A percentile compares a stretch with the other conserved stretches of the same genome.
Evolutionary conservation across 2,113 vertebrate species (phyloP).

Genomic region (Planiliza haematocheilus): DNA sequence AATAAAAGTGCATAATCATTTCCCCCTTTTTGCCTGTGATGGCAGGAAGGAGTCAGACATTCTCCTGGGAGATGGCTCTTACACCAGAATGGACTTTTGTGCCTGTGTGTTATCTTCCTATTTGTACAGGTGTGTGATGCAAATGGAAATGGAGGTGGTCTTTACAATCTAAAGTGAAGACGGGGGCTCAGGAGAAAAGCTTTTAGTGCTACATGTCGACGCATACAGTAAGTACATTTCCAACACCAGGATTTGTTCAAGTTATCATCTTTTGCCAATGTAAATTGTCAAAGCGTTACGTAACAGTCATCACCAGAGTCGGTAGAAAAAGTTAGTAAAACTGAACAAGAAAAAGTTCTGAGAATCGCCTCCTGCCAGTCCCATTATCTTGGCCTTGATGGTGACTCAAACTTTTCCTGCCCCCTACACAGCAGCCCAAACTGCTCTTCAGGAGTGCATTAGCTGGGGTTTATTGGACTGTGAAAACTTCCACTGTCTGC

Average conservation of each 20-base stretch:
- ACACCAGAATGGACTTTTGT: constrained; percentile 33
- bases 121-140: constrained; percentile 46
- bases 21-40: constrained; percentile 60
- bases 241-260: background rate
- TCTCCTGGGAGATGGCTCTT: constrained; percentile 65
- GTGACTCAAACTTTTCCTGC: constrained; percentile 23
- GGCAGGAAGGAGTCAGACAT: constrained; percentile 71
- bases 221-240: constrained; percentile 42
- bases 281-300: background rate
- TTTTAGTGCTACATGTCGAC: constrained; percentile 50
- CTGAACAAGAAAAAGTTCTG: constrained; percentile 40
- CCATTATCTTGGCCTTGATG: constrained; percentile 45
- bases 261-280: background rate
- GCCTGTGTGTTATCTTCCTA: constrained; percentile 32
- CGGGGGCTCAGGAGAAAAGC: constrained; percentile 36
- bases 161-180: constrained; percentile 39
- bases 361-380: constrained; percentile 37
- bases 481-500: constrained; percentile 58
- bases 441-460: constrained; percentile 70
- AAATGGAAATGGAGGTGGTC: constrained; percentile 60
- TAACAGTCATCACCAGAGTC: background rate
- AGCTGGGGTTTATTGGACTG: constrained; percentile 60
- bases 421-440: constrained; percentile 25
- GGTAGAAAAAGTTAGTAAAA: constrained; percentile 50
- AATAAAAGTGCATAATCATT: constrained; percentile 70